These are phyloP conservation scores for Chaetorhynchus papuensis DNA, from an alignment of 2,113 vertebrate species.

Conservation along the genomic window DNA sequence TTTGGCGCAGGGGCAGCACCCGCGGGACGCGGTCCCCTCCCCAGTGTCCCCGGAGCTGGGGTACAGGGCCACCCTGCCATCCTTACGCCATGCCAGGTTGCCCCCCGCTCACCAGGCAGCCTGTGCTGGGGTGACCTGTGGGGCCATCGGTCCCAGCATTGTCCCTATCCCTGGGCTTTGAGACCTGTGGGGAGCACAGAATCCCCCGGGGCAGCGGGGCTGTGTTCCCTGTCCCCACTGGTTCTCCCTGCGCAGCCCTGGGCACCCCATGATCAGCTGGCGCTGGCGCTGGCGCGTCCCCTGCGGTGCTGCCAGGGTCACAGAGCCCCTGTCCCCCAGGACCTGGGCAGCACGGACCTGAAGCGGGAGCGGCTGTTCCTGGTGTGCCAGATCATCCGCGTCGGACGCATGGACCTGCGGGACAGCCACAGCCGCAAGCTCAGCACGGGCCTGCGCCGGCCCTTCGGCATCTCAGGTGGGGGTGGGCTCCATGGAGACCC, in stretches of 20 bases:
- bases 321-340: not conserved
- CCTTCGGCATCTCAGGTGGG: slow-evolving; percentile 61
- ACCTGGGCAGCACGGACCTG: slow-evolving; percentile 62
- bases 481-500: not conserved
- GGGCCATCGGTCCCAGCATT: accelerated
- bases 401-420: slow-evolving; percentile 60
- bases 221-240: not conserved
- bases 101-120: not conserved
- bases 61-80: not conserved
- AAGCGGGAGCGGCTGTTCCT: slow-evolving; percentile 54
- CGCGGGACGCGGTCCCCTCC: accelerated
- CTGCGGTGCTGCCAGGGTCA: accelerated
- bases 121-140: not conserved
- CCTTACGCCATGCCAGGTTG: accelerated
- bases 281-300: accelerated
- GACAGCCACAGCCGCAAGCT: slow-evolving; percentile 44
- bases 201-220: not conserved
- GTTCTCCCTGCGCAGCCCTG: accelerated
- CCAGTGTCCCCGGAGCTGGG: accelerated
- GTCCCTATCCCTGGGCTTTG: not conserved
- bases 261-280: accelerated
- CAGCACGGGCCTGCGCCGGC: slow-evolving; percentile 49
- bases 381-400: slow-evolving; percentile 65
- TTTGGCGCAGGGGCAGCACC: not conserved
- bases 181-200: not conserved